phyloP scores from a whole-genome alignment of 1,140 invertebrate species.

The Zaprionus ghesquierei region DNA sequence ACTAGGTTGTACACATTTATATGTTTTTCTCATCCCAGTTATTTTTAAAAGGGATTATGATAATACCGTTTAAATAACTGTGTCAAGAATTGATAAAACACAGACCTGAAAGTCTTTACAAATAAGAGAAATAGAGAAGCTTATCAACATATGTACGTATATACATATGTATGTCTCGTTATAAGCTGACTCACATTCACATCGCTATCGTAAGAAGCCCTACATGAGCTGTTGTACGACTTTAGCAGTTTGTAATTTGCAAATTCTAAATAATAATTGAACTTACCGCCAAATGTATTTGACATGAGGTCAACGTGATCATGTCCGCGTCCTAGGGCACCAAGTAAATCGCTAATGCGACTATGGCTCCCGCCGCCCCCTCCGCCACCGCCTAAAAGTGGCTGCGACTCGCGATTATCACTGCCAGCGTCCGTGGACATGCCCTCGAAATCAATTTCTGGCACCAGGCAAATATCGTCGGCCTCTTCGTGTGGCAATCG shows the following conservation, averaged over 20 bases:
- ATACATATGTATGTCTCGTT: background rate
- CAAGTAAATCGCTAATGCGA: slow-evolving; percentile 64
- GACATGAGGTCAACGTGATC: slow-evolving; percentile 90
- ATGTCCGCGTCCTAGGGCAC: slow-evolving; percentile 62
- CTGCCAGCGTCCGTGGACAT: slow-evolving; percentile 86
- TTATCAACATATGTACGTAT: background rate
- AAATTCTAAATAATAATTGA: background rate
- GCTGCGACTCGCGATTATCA: slow-evolving; percentile 93
- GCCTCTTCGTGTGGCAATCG: slow-evolving; percentile 66
- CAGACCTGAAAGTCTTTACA: background rate
- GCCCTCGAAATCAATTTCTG: slow-evolving; percentile 85
- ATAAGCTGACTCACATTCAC: background rate
- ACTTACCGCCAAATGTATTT: slow-evolving; percentile 92
- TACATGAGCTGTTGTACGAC: slow-evolving; percentile 61
- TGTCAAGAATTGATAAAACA: background rate
- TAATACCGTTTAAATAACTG: background rate
- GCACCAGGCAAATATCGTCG: slow-evolving; percentile 78
- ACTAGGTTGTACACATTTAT: too few species aligned
- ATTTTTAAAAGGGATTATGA: background rate
- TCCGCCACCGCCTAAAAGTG: slow-evolving; percentile 90
- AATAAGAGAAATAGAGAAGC: background rate
- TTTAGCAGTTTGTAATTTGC: slow-evolving; percentile 17
- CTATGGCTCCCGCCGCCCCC: slow-evolving; percentile 60
- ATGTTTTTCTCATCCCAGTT: background rate
- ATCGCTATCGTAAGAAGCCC: slow-evolving; percentile 41